Base-by-base conservation (phyloP, 2,888 invertebrate genomes). In the Gerosis bhagava region DNA sequence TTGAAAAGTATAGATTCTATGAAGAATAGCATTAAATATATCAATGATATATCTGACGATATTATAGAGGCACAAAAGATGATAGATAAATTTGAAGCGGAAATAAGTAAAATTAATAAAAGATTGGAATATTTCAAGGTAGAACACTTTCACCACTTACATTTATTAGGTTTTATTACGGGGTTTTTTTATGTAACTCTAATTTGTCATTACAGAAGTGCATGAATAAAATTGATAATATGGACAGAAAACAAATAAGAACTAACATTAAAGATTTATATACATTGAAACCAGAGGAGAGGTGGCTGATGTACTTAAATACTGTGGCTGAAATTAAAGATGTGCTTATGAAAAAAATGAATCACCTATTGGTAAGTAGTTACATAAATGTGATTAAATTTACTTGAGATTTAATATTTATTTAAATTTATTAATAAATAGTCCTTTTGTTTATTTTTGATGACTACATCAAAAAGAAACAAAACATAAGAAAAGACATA, bases 121-220 rank as follows among this genome's bases (percentile, higher is more conserved):
- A 70, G 80, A 53, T 58, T 86, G 35, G 57, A 68, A 40, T 74
- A 61, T 69, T 84, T 83, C 58, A 82, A 79, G 77, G 86, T 87
- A 64, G 11, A 26, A 42, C 13, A 37, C 21, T 29, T 39, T 13
- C 0, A 22, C 15, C 24, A 36, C n/a, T 22, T 21, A 15, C 21
- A 34, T 7, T 21, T 17, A 12, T 12, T 19, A 5, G 3, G 19
- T 19, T 19, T 19, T 6, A 19, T 5, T 3, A 11, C 19, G 7
- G 19, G 10, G 3, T 8, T 10, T 7, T 12, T 28, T 28, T 11
- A 12, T 12, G 28, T 10, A 25, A 25, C 5, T n/a, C n/a, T n/a
- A n/a, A n/a, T n/a, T n/a, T n/a, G n/a, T n/a, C n/a, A n/a, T n/a
- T 70, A 21, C 59, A 83, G 82, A 71, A 67, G 64, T 68, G 68